Base-by-base conservation (phyloP, 2,888 invertebrate species). In the Parasteatoda lunata region DNA sequence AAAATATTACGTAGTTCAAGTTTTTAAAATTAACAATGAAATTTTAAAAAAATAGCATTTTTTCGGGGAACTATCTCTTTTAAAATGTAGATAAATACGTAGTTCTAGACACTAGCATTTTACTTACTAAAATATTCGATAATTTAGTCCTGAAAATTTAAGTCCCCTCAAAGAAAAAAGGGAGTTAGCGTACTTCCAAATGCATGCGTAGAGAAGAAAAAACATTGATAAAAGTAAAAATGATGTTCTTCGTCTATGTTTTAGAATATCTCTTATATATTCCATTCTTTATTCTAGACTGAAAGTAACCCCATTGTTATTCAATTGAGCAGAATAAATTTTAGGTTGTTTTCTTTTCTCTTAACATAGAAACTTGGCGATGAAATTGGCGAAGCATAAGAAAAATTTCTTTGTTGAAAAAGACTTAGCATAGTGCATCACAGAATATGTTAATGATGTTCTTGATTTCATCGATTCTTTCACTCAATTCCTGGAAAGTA, bases 361-460 rank as follows among this genome's bases (percentile, higher is more conserved):
- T 51, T 47, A 15, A 15, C 11, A 52, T 54, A 68, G 47, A n/a
- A 11, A n/a, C 15, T 51, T 64, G 15, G 71, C 66, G 59, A 65
- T 73, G 52, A 80, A 80, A 80, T 73, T 80, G 73, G 72, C 80
- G 13, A 80, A 72, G 66, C 49, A 72, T 13, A 15, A 51, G 45
- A 13, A 47, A 66, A 45, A 73, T 48, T 80, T 73, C 66, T 73
- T 59, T 73, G 80, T 80, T 80, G 52, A 73, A 66, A 49, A 13
- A 66, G 65, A 52, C 72, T 69, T 81, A 81, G 69, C 30, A 52
- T 49, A 30, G n/a, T 59, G 75, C 68, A 54, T 81, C 81, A 75
- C 68, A 75, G 81, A 75, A 81, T 75, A 81, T 81, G 81, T 75
- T 75, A 81, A 81, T 81, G 81, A 59, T 48, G 52, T 68, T 75